phyloP scores from a whole-genome alignment of 1,140 invertebrate species.

The Lordiphosa stackelbergi region DNA sequence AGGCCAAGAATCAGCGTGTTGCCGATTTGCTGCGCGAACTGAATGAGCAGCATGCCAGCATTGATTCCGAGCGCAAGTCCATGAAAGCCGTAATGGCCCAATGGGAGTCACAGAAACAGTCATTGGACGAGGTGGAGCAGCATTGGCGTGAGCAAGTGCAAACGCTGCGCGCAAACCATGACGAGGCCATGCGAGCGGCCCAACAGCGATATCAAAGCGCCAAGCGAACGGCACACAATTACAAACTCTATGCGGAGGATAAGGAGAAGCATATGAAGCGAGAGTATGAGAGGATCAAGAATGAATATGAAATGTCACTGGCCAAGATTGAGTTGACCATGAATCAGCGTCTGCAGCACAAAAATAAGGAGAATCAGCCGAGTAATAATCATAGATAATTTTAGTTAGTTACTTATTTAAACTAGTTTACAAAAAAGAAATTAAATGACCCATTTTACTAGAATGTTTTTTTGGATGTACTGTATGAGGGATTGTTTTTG shows the following conservation, averaged over 20 bases:
- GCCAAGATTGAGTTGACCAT: conserved; percentile 61
- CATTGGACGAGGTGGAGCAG: conserved; percentile 50
- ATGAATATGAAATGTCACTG: conserved; percentile 62
- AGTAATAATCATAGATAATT: conserved; percentile 18
- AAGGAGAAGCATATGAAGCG: conserved; percentile 72
- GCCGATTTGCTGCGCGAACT: conserved; percentile 42
- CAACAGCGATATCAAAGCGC: conserved; percentile 80
- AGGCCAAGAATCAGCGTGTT: conserved; percentile 51
- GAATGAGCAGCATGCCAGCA: conserved; percentile 63
- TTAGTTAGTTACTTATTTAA: too few species aligned
- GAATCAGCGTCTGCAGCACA: conserved; percentile 34
- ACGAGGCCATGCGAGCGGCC: conserved; percentile 67
- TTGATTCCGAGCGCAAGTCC: conserved; percentile 65
- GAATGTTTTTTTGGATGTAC: too few species aligned
- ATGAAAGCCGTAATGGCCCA: conserved; percentile 73
- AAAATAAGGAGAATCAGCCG: conserved; percentile 52
- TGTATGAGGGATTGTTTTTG: too few species aligned
- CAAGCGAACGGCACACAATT: conserved; percentile 80
- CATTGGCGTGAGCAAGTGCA: conserved; percentile 60
- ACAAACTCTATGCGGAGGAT: conserved; percentile 77
- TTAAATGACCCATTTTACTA: too few species aligned
- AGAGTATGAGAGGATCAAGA: conserved; percentile 69
- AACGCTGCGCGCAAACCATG: conserved; percentile 39
- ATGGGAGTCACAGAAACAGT: conserved; percentile 64
- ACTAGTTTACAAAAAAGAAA: too few species aligned